These are phyloP conservation scores for Bugula neritina DNA, from an alignment of 2,888 invertebrate genomes.

Conservation along the genomic window DNA sequence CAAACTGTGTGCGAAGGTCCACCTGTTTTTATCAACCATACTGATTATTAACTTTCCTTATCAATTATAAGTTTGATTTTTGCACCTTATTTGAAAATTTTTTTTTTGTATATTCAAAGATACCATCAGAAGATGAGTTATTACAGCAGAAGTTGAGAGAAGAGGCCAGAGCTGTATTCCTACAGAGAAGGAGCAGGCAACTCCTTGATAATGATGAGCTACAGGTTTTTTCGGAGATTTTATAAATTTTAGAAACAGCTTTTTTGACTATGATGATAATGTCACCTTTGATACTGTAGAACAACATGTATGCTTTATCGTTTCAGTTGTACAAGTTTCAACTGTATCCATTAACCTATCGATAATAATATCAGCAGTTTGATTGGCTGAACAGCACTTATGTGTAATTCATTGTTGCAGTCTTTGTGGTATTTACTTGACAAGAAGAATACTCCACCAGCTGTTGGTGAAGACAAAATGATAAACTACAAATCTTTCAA, in stretches of 20 bases:
- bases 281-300: not conserved
- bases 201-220: conserved; percentile 80
- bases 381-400: not conserved
- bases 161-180: conserved; percentile 78
- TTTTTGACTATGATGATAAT: not conserved
- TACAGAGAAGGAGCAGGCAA: conserved; percentile 77
- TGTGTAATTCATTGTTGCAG: conserved; percentile 45
- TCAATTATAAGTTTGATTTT: too few relatives aligned
- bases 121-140: conserved; percentile 71
- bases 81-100: too few relatives aligned
- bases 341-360: not conserved
- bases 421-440: conserved; percentile 78
- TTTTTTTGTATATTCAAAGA: too few relatives aligned
- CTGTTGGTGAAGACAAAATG: conserved; percentile 70
- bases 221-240: conserved; percentile 40
- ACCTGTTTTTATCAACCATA: too few relatives aligned
- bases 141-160: conserved; percentile 75
- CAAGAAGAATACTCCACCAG: conserved; percentile 70
- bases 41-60: too few relatives aligned
- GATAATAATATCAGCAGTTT: not conserved
- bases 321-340: too few relatives aligned
- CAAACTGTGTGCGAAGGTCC: too few relatives aligned
- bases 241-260: not conserved
- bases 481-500: conserved; percentile 80
- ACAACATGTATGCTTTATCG: too few relatives aligned